Conservation (phyloP, 2,888 invertebrate species). For the Hemicrepidius hirtus region DNA sequence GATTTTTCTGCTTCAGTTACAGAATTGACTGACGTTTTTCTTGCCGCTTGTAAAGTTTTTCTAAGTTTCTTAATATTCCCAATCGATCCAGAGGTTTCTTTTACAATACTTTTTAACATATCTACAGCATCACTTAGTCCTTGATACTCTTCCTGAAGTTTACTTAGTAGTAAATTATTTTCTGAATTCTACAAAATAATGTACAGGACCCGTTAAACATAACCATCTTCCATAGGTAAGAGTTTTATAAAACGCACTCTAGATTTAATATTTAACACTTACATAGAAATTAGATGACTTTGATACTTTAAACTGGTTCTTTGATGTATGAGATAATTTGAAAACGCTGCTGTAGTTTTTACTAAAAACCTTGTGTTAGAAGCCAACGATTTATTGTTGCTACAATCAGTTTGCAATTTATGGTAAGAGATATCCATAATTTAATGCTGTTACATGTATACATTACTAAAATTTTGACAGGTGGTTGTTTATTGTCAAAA, state of each 20-base stretch:
- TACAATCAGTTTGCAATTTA: neutral
- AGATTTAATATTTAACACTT: no score
- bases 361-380: no score
- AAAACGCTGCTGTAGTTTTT: no score
- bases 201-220: no score
- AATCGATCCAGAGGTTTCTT: slow-evolving; percentile 12
- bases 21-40: neutral
- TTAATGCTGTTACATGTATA: neutral
- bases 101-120: slow-evolving; percentile 22
- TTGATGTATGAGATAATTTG: no score
- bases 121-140: slow-evolving; percentile 27
- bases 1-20: neutral
- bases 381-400: neutral
- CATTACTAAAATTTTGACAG: slow-evolving; percentile 20
- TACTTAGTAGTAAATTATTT: slow-evolving; percentile 5
- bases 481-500: neutral
- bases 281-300: no score
- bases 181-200: neutral
- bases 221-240: no score
- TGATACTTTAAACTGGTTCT: no score
- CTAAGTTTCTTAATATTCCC: neutral
- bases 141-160: slow-evolving; percentile 37
- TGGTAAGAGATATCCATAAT: slow-evolving; percentile 11
- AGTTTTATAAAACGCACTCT: no score
- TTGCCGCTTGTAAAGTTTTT: neutral